A percentile compares a stretch with the other conserved stretches of the same genome.
These are phyloP conservation scores for Eledona agricola DNA, from an alignment of 2,888 invertebrate genomes.

Conservation along the genomic window DNA sequence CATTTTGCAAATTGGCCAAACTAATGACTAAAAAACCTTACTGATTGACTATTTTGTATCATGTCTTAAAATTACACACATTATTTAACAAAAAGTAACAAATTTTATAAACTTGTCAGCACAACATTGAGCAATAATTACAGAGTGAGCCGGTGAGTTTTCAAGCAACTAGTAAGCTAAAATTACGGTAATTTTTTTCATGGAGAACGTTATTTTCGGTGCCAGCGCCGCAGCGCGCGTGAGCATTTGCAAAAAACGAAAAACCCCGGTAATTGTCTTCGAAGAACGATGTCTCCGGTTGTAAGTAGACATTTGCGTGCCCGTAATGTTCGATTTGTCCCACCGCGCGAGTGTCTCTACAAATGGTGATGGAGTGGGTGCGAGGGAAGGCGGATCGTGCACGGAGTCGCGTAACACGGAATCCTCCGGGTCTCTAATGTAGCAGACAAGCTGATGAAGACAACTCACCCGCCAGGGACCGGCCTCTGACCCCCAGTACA, in stretches of 20 bases:
- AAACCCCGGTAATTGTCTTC: constrained; percentile 14
- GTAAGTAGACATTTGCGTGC: constrained; percentile 35
- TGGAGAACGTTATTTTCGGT: too few species aligned
- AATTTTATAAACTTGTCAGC: too few species aligned
- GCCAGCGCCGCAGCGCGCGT: too few species aligned
- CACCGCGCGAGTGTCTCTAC: constrained; percentile 52
- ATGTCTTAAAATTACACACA: too few species aligned
- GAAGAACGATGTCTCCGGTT: constrained; percentile 28
- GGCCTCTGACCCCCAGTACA: constrained; percentile 23
- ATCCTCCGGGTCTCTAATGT: constrained; percentile 57
- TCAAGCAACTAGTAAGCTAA: too few species aligned
- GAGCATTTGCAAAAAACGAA: constrained; percentile 20
- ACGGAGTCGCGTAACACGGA: constrained; percentile 47
- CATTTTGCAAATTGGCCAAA: too few species aligned
- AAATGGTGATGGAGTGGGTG: constrained; percentile 58
- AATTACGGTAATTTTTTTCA: too few species aligned
- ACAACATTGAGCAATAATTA: too few species aligned
- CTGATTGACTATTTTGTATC: too few species aligned
- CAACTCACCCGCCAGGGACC: constrained; percentile 59
- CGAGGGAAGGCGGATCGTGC: constrained; percentile 45
- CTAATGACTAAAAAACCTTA: too few species aligned
- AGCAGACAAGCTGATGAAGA: constrained; percentile 61
- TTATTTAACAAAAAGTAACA: too few species aligned
- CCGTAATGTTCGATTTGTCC: constrained; percentile 48
- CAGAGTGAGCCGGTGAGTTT: too few species aligned